Evolutionary conservation across 2,888 invertebrate genomes (phyloP).

Genomic region (Microdon myrmicae): DNA sequence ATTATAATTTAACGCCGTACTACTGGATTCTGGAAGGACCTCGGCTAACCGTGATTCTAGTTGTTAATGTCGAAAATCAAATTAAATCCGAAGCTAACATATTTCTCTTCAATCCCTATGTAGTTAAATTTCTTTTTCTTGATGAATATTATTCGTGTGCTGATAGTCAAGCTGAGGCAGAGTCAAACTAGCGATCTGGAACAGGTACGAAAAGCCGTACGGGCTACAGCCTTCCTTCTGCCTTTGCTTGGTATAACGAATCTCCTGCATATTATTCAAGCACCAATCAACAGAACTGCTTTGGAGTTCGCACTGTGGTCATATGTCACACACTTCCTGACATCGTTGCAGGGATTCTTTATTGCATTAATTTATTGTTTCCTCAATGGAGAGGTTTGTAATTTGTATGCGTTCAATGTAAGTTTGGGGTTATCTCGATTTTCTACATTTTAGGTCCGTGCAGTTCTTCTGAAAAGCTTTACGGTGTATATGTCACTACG

Average conservation of each 20-base stretch:
- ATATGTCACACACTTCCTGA: constrained; percentile 80
- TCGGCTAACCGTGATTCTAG: constrained; percentile 80
- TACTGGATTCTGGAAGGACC: constrained; percentile 95
- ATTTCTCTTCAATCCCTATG: constrained; percentile 54
- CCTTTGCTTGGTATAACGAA: constrained; percentile 86
- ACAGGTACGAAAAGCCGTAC: constrained; percentile 81
- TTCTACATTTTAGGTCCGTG: constrained; percentile 63
- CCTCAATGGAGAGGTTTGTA: constrained; percentile 81
- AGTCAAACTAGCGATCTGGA: constrained; percentile 79
- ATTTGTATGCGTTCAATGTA: not conserved
- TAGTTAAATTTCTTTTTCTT: constrained; percentile 83
- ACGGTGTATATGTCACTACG: constrained; percentile 67
- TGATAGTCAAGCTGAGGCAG: constrained; percentile 79
- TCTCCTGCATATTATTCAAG: constrained; percentile 77
- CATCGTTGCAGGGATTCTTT: constrained; percentile 87
- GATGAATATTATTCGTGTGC: constrained; percentile 81
- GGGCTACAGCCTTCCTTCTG: constrained; percentile 81
- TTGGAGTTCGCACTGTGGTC: constrained; percentile 83
- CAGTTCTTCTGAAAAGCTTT: constrained; percentile 67
- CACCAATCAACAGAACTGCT: constrained; percentile 74
- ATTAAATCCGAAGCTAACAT: not conserved
- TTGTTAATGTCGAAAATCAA: constrained; percentile 66
- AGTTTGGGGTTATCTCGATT: too few relatives aligned
- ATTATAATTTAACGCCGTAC: constrained; percentile 81
- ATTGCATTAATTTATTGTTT: constrained; percentile 85